Base-by-base conservation (phyloP, 2,113 vertebrate genomes). In the western clawed frog (Xenopus tropicalis) region DNA sequence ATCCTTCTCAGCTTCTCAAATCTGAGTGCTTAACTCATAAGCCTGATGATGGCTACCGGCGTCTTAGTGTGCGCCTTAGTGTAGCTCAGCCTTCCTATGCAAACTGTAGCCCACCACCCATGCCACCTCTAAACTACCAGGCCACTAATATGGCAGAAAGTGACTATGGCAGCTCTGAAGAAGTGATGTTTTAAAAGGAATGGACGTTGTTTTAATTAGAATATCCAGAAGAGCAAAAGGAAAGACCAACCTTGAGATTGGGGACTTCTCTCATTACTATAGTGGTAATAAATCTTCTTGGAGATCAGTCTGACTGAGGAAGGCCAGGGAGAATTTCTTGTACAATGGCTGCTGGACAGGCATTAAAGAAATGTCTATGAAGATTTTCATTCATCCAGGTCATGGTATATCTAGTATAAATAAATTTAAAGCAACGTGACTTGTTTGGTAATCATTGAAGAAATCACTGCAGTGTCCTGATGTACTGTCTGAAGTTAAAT, bases 81-180 rank as follows among this genome's bases (percentile, higher is more conserved):
- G 90, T 96, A 44, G 95, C 96, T 0, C 93, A 94, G 82, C 95
- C 96, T 0, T 96, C 97, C 1, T 98, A 96, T 0, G 92, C 94
- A 14, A 21, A 84, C 22, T 81, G 80, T 57, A 83, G 82, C 62
- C 81, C 78, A 25, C 88, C 69, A 14, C 72, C 82, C 3, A 79
- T 78, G 19, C 82, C 66, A 0, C 87, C 91, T 7, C 85, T 83
- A 1, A 86, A 88, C 82, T 94, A 88, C 0, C 93, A 93, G 52
- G 90, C 92, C 37, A 93, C 91, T 0, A 95, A 98, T 80, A 91
- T 92, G 90, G 92, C 94, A 82, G 96, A 93, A 85, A 99, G 96
- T 0, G 97, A 99, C 80, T 99, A 97, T 0, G 97, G 97, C 42
- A 99, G 97, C 89, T 97, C 95, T 0, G 97, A 99, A 81, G 97